Conservation (phyloP, 2,797 vertebrate genomes). For the Clarias platycephalus region DNA sequence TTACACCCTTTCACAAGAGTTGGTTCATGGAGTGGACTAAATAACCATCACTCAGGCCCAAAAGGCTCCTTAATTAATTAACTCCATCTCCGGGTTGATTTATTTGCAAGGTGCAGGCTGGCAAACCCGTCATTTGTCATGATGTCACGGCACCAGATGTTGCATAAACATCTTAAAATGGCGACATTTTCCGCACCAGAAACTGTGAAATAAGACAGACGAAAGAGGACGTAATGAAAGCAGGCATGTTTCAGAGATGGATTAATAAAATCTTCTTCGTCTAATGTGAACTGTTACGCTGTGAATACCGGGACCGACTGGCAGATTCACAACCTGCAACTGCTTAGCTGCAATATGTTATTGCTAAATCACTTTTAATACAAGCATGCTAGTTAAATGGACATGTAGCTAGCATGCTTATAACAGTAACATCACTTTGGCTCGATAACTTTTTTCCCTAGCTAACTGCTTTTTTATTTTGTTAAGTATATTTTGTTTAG, state of each 20-base stretch:
- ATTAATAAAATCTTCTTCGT: background rate
- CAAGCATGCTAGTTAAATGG: background rate
- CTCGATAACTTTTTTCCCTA: no score
- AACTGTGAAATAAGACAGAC: slow-evolving; percentile 13
- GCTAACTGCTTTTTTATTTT: no score
- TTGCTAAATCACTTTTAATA: background rate
- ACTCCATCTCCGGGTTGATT: slow-evolving; percentile 61
- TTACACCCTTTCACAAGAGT: background rate
- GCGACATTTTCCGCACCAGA: slow-evolving; percentile 45
- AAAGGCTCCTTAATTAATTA: slow-evolving; percentile 55
- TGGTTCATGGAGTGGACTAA: slow-evolving; percentile 32
- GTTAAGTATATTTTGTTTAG: no score
- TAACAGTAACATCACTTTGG: background rate
- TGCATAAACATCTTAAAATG: slow-evolving; percentile 56
- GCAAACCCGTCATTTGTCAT: slow-evolving; percentile 63
- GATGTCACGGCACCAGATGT: slow-evolving; percentile 66
- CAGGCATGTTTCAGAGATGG: background rate
- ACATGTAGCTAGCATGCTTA: background rate
- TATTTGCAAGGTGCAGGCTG: slow-evolving; percentile 58
- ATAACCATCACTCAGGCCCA: slow-evolving; percentile 39
- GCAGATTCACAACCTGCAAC: background rate
- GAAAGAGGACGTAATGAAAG: background rate
- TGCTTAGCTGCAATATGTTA: background rate
- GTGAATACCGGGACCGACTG: background rate
- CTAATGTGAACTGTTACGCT: background rate